Conservation (phyloP, 2,113 vertebrate species). For the Spermophilus dauricus region DNA sequence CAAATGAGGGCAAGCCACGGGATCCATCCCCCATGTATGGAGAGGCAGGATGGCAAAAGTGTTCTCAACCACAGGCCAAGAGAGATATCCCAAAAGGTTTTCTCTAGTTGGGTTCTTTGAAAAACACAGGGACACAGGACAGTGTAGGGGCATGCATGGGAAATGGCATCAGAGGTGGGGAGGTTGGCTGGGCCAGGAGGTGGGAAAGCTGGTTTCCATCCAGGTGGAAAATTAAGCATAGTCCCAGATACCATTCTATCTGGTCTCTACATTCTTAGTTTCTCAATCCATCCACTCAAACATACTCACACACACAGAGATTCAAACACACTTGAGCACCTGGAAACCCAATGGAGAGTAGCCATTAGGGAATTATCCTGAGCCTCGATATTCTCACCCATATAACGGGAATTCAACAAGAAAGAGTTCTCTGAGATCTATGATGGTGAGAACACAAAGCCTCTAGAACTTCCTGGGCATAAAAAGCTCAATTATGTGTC, state of each 20-base stretch:
- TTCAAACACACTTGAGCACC: background rate
- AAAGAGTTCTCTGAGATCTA: background rate
- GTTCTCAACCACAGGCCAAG: background rate
- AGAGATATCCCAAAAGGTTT: background rate
- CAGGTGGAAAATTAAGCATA: background rate
- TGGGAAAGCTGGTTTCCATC: no score
- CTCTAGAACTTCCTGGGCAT: background rate
- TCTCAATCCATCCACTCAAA: background rate
- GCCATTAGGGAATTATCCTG: background rate
- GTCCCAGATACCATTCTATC: background rate
- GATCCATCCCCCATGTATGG: background rate
- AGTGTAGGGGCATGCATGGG: background rate
- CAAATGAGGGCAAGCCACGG: background rate
- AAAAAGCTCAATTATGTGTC: background rate
- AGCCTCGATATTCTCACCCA: background rate
- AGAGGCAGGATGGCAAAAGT: background rate
- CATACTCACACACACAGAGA: background rate
- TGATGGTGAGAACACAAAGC: background rate
- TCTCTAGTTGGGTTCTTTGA: conserved; percentile 12
- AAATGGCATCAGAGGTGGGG: conserved; percentile 73
- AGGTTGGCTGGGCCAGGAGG: rapidly evolving
- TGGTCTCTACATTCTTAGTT: background rate
- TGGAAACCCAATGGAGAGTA: background rate
- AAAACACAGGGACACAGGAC: background rate
- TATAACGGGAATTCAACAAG: background rate